phyloP scores from a whole-genome alignment of 2,797 vertebrate genomes.

The Diplodus sargus region DNA sequence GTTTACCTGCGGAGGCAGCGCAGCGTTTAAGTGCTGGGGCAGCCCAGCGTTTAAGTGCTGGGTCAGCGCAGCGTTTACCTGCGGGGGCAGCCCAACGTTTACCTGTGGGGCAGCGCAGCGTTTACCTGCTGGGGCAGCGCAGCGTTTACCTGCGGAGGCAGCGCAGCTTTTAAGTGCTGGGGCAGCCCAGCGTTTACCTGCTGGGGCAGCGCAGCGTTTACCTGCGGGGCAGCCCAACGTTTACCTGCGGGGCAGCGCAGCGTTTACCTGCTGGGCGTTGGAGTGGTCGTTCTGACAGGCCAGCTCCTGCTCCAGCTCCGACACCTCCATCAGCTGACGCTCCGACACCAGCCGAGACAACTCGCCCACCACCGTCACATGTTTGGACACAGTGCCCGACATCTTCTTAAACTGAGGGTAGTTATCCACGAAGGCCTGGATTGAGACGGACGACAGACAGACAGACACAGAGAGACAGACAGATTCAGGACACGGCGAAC shows the following conservation, averaged over 20 bases:
- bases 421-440: slow-evolving; percentile 96
- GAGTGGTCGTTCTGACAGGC: slow-evolving; percentile 96
- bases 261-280: slow-evolving; percentile 90
- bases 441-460: background rate
- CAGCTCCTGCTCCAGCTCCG: slow-evolving; percentile 95
- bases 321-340: slow-evolving; percentile 94
- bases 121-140: too few relatives aligned
- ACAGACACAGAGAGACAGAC: background rate
- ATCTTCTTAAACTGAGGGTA: slow-evolving; percentile 99
- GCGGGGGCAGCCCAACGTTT: too few relatives aligned
- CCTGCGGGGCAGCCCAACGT: too few relatives aligned
- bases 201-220: too few relatives aligned
- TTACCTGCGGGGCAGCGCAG: background rate
- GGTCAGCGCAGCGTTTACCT: too few relatives aligned
- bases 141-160: too few relatives aligned
- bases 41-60: too few relatives aligned
- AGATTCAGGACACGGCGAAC: background rate
- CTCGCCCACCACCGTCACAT: slow-evolving; percentile 96
- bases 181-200: too few relatives aligned
- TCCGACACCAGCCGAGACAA: slow-evolving; percentile 93
- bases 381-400: slow-evolving; percentile 97
- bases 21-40: too few relatives aligned
- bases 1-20: too few relatives aligned
- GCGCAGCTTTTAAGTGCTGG: too few relatives aligned
- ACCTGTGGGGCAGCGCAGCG: too few relatives aligned